These are phyloP conservation scores for Oryzias javanicus DNA, from an alignment of 2,113 vertebrate genomes.

Conservation along the genomic window DNA sequence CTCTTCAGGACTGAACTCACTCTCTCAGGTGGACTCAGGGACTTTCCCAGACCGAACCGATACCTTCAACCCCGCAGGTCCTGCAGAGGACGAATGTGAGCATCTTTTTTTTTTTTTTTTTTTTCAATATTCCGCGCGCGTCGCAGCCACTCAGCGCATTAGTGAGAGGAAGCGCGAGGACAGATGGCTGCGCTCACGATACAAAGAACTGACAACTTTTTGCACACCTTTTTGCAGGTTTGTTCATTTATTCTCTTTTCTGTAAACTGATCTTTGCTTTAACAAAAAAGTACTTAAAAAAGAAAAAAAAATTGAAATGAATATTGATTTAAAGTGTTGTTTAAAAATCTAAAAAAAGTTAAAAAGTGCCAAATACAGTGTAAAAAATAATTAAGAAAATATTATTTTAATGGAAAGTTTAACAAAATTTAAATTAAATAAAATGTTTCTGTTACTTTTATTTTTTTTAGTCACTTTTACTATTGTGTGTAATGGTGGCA, in stretches of 20 bases:
- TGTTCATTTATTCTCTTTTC: constrained; percentile 12
- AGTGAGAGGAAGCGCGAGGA: constrained; percentile 51
- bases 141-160: constrained; percentile 38
- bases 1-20: constrained; percentile 35
- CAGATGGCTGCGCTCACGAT: constrained; percentile 80
- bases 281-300: neutral
- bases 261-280: neutral
- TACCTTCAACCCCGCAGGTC: constrained; percentile 18
- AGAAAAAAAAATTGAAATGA: too few species aligned
- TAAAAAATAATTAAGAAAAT: too few species aligned
- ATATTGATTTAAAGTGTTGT: too few species aligned
- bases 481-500: too few species aligned
- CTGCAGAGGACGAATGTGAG: constrained; percentile 31
- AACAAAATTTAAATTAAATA: too few species aligned
- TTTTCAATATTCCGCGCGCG: neutral
- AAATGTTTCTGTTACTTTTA: too few species aligned
- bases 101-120: constrained; percentile 4
- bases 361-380: too few species aligned
- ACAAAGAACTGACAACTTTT: constrained; percentile 77
- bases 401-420: too few species aligned
- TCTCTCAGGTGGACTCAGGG: constrained; percentile 12
- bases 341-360: too few species aligned
- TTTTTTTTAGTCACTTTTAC: too few species aligned
- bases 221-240: constrained; percentile 83
- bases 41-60: constrained; percentile 26